Conservation (phyloP, 2,888 invertebrate genomes). For the Pyrrhosoma nymphula region DNA sequence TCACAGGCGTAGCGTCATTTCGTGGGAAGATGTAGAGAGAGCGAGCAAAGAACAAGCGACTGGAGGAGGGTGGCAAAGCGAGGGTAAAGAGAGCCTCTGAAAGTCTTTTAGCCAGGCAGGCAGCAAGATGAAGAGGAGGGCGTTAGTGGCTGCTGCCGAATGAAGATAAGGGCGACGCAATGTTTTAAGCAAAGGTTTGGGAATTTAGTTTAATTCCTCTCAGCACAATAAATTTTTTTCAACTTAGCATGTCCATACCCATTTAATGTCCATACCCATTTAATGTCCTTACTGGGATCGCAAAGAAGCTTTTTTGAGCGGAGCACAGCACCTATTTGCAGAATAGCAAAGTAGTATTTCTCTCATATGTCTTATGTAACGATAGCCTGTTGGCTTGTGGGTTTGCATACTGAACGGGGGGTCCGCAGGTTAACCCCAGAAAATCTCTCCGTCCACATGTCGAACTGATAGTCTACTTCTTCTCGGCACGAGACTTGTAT, state of each 20-base stretch:
- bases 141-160: conserved; percentile 32
- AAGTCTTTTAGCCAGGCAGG: conserved; percentile 5
- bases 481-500: no score
- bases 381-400: no score
- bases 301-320: background rate
- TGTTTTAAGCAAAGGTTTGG: background rate
- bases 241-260: background rate
- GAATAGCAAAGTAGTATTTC: background rate
- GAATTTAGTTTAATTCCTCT: background rate
- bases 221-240: background rate
- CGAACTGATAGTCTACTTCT: no score
- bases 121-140: conserved; percentile 23
- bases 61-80: conserved; percentile 12
- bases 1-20: conserved; percentile 41
- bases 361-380: no score
- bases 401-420: no score
- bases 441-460: no score
- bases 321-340: background rate
- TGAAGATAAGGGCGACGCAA: conserved; percentile 8
- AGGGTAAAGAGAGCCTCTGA: conserved; percentile 25
- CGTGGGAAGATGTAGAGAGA: conserved; percentile 29
- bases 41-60: conserved; percentile 30
- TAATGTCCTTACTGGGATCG: background rate
- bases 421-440: no score
- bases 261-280: background rate